These are phyloP conservation scores for Cryptus armator DNA, from an alignment of 2,888 invertebrate species.

Conservation along the genomic window DNA sequence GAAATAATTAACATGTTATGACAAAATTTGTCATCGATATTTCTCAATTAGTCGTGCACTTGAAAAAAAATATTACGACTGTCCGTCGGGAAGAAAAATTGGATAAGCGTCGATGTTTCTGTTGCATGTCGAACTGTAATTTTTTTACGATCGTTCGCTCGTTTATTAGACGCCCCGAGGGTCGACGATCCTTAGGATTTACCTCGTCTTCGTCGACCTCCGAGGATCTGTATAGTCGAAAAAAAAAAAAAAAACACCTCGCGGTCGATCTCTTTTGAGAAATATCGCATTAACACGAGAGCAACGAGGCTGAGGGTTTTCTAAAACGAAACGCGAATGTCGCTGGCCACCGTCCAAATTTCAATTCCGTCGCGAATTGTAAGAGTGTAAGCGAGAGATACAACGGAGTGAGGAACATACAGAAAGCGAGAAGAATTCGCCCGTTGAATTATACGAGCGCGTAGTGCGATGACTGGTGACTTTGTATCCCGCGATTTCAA, in stretches of 20 bases:
- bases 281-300: constrained; percentile 63
- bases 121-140: background rate
- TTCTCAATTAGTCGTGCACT: background rate
- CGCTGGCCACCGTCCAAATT: constrained; percentile 70
- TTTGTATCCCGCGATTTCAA: constrained; percentile 63
- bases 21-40: too few species aligned
- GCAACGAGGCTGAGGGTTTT: constrained; percentile 49
- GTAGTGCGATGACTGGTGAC: constrained; percentile 70
- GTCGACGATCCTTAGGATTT: background rate
- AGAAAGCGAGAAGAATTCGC: constrained; percentile 43
- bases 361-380: constrained; percentile 49
- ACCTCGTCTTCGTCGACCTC: constrained; percentile 17
- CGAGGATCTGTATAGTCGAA: constrained; percentile 7
- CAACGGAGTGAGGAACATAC: constrained; percentile 1
- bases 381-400: constrained; percentile 33
- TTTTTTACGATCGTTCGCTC: background rate
- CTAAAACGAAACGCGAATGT: constrained; percentile 63
- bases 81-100: background rate
- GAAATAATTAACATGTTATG: too few species aligned
- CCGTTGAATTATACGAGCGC: constrained; percentile 59
- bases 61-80: background rate
- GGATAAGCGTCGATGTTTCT: background rate
- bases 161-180: background rate
- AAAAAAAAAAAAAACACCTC: constrained; percentile 6
- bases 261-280: constrained; percentile 40